Evolutionary conservation across 2,888 invertebrate genomes (phyloP), one percentile per base, ranked within the genome.

Genomic region (Himalopsyche tibetana): DNA sequence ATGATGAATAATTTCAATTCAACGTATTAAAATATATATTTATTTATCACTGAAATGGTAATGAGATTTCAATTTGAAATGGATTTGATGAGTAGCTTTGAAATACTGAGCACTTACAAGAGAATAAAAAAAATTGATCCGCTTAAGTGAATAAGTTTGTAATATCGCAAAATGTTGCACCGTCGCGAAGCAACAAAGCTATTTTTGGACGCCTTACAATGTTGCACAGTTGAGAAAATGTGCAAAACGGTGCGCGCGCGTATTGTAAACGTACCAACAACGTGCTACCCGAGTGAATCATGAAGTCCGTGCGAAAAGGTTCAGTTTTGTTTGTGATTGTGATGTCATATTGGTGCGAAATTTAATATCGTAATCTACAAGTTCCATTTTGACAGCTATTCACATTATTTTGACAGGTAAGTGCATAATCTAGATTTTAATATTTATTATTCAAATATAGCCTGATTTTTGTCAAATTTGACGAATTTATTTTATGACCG

Each of bases 241-340:
- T 74, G 38, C 74, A 74, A 74, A 74, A 36, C 74, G 36, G 38
- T 74, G 74, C 74, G 74, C 74, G 74, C 74, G 74, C 74, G 19
- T 74, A 74, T 74, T 74, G 28, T 36, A 74, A 74, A 74, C 74
- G 74, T 74, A 74, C 74, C 12, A 38, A 74, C 74, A 74, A 74
- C 74, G 74, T 74, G 74, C 74, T 36, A 36, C 19, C 51, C 74
- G 38, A 74, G 74, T 74, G 74, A 74, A 74, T 74, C 74, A 74
- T 74, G 74, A 74, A 74, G 74, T 74, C 74, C 74, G 74, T 74
- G 15, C 74, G 74, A 36, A 74, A 74, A 74, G 74, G 74, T 74
- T 74, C 74, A 28, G 74, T 74, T 74, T 74, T 74, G 74, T 74
- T 74, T 74, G 36, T 36, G 28, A 74, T 74, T 36, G 74, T 74